Evolutionary conservation across 2,797 vertebrate species (phyloP), one percentile per base, ranked within the genome.

Genomic region (Enteromius anoplus): DNA sequence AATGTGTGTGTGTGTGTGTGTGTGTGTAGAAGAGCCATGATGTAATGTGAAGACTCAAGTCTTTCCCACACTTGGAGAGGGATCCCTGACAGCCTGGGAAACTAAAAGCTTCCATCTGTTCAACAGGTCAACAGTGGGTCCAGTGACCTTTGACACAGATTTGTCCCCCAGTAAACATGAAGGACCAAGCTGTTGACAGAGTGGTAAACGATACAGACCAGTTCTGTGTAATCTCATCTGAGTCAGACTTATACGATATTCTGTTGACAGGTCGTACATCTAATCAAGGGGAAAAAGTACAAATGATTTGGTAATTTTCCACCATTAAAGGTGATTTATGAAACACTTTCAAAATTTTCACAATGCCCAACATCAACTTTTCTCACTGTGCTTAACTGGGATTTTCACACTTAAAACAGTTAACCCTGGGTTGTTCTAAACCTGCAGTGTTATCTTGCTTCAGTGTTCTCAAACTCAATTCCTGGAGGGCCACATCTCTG

Each of bases 71-170:
- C 84, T 87, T 79, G 79, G 82, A 72, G 75, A 53, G 49, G 8
- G 81, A 76, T 76, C 34, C 58, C 83, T 89, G 87, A 88, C 88
- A 88, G 87, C 87, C 86, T 86, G 87, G 88, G 86, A 89, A 89
- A 87, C 73, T 66, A 82, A 86, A 85, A 76, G 66, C 85, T 86
- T 89, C 87, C 87, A 90, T 89, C 87, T 88, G 88, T 79, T 78
- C 79, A 69, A 77, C 84, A 58, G 85, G 85, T 82, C 79, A 85
- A 75, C 85, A 85, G 85, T 79, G 81, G 81, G 80, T 79, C 75
- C 64, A 58, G 62, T 87, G 88, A 90, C 89, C 89, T 87, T 78
- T 88, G 85, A 85, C 83, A 81, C 82, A 83, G 84, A 87, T 86
- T 80, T 82, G 81, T 75, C 80, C 82, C 81, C 79, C 77, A 81